phyloP scores from a whole-genome alignment of 2,797 vertebrate species.

The Acrossocheilus wenchowensis region DNA sequence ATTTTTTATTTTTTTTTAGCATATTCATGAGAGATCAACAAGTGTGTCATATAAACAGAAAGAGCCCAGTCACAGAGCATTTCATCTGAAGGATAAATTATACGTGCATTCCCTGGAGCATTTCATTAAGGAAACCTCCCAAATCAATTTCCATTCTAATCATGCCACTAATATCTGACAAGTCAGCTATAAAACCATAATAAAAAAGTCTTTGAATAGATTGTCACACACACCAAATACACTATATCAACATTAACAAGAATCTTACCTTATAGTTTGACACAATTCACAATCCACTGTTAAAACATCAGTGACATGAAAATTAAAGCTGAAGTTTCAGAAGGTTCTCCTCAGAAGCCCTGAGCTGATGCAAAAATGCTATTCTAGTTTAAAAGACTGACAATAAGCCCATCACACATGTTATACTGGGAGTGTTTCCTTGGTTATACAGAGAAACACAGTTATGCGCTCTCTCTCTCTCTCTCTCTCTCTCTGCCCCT shows the following conservation, averaged over 20 bases:
- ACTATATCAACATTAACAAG: background rate
- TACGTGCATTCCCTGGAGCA: background rate
- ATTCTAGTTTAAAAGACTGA: background rate
- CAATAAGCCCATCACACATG: background rate
- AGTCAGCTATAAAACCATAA: background rate
- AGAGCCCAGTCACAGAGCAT: background rate
- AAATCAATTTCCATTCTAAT: background rate
- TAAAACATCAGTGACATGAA: slow-evolving; percentile 19
- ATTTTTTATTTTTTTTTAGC: background rate
- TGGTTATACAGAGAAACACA: background rate
- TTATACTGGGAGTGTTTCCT: slow-evolving; percentile 2
- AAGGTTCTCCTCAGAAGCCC: background rate
- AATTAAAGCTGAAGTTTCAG: background rate
- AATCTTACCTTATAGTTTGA: slow-evolving; percentile 26
- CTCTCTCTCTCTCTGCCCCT: slow-evolving; percentile 6
- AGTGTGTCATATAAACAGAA: background rate
- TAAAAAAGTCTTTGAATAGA: background rate
- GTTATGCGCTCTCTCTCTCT: background rate
- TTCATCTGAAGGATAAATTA: background rate
- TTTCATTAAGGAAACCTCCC: background rate
- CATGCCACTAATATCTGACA: background rate
- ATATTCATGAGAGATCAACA: background rate
- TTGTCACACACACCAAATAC: background rate
- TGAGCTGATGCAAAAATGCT: background rate
- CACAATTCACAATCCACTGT: background rate